These are phyloP conservation scores for Smutsia gigantea DNA, from an alignment of 2,797 vertebrate genomes.

Conservation along the genomic window DNA sequence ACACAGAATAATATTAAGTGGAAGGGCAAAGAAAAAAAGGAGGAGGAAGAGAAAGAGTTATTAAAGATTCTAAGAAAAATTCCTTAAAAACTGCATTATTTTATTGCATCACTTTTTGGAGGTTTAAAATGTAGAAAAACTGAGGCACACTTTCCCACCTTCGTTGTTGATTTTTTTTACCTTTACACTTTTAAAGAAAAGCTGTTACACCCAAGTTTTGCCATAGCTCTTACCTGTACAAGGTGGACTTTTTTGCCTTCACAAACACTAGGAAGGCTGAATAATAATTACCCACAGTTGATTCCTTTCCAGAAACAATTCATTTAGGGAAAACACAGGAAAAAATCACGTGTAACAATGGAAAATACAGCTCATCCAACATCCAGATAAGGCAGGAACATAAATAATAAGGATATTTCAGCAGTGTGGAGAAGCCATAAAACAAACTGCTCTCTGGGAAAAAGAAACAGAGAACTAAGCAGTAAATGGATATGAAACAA, in stretches of 20 bases:
- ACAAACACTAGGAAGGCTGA: constrained; percentile 80
- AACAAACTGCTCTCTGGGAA: constrained; percentile 6
- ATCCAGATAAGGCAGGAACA: constrained; percentile 73
- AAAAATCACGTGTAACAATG: constrained; percentile 62
- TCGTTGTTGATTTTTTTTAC: constrained; percentile 77
- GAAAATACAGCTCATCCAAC: constrained; percentile 80
- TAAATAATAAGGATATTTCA: constrained; percentile 10
- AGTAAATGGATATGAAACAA: neutral
- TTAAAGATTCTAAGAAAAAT: constrained; percentile 35
- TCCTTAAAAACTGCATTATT: constrained; percentile 69
- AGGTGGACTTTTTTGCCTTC: constrained; percentile 81
- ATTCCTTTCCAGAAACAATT: constrained; percentile 82
- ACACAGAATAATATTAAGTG: neutral
- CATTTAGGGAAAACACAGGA: constrained; percentile 79
- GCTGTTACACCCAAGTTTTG: constrained; percentile 84
- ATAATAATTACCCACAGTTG: constrained; percentile 77
- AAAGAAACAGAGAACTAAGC: constrained; percentile 23
- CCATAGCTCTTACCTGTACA: constrained; percentile 71
- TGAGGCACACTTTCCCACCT: constrained; percentile 68
- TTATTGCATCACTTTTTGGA: constrained; percentile 61
- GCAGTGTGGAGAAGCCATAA: neutral
- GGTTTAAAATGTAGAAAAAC: constrained; percentile 82
- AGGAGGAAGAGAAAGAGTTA: neutral
- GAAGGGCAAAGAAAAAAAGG: neutral
- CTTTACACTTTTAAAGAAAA: neutral